These are phyloP conservation scores for Psittacara wagleri DNA, from an alignment of 2,113 vertebrate species.

Conservation along the genomic window DNA sequence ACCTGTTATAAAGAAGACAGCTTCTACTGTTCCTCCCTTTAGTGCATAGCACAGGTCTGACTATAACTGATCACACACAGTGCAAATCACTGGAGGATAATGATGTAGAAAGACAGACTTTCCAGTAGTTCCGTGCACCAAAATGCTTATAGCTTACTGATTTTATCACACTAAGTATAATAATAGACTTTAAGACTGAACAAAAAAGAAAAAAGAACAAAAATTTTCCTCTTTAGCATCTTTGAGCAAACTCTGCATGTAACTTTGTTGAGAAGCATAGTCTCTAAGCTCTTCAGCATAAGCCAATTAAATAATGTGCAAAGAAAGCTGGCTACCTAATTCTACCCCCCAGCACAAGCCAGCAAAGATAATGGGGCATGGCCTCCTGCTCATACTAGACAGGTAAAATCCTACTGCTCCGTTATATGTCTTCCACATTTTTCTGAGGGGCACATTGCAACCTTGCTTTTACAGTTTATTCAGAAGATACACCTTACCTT, in stretches of 20 bases:
- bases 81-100: not conserved
- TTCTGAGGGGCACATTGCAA: not conserved
- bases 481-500: not conserved
- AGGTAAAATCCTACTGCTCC: not conserved
- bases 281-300: not conserved
- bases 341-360: not conserved
- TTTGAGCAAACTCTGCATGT: not conserved
- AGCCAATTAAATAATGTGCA: not conserved
- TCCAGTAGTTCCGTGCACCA: not conserved
- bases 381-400: not conserved
- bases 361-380: rapidly evolving
- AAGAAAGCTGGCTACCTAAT: not conserved
- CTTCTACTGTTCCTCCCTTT: not conserved
- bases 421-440: not conserved
- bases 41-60: not conserved
- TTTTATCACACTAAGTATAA: not conserved
- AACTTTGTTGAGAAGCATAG: not conserved
- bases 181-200: not conserved
- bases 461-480: not conserved
- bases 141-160: not conserved
- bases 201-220: not conserved
- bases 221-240: not conserved
- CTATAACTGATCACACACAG: not conserved
- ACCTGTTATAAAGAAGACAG: not conserved
- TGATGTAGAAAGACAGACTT: not conserved